Conservation (phyloP, 2,888 invertebrate species). For the Drosophila birchii region DNA sequence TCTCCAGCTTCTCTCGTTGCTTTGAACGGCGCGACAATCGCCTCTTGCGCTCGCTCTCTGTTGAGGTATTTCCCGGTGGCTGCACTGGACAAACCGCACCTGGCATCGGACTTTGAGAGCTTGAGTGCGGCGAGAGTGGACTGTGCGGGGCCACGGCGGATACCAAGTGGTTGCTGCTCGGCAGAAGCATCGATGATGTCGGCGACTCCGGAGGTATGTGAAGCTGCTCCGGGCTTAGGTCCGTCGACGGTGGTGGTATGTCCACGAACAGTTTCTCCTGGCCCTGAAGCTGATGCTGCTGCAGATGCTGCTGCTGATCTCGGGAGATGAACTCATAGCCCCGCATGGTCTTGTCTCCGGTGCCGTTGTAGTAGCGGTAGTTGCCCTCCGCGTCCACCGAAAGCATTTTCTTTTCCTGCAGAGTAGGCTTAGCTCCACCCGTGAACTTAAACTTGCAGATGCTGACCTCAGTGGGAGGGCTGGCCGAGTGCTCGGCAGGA, state of each 20-base stretch:
- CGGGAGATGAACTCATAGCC: constrained; percentile 92
- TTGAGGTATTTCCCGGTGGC: constrained; percentile 16
- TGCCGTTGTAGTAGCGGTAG: constrained; percentile 94
- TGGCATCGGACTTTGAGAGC: constrained; percentile 49
- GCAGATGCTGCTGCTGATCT: constrained; percentile 87
- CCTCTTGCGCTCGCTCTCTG: constrained; percentile 88
- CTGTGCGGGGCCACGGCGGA: constrained; percentile 59
- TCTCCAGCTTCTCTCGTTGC: constrained; percentile 94
- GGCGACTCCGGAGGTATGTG: constrained; percentile 83
- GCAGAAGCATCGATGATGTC: constrained; percentile 70
- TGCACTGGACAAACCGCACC: constrained; percentile 6
- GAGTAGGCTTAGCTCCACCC: constrained; percentile 93
- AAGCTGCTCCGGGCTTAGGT: constrained; percentile 82
- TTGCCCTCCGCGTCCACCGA: constrained; percentile 96
- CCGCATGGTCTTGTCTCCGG: constrained; percentile 88
- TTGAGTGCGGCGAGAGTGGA: constrained; percentile 53
- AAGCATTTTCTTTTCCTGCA: constrained; percentile 96
- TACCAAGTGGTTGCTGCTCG: constrained; percentile 57
- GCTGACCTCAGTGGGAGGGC: constrained; percentile 93
- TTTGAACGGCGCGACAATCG: constrained; percentile 92
- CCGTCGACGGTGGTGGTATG: constrained; percentile 83
- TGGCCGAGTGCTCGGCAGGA: constrained; percentile 90
- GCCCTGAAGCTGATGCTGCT: constrained; percentile 28
- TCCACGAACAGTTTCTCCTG: constrained; percentile 85
- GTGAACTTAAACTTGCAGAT: constrained; percentile 98